Conservation (phyloP, 2,797 vertebrate genomes). For the Sebastes goodei region DNA sequence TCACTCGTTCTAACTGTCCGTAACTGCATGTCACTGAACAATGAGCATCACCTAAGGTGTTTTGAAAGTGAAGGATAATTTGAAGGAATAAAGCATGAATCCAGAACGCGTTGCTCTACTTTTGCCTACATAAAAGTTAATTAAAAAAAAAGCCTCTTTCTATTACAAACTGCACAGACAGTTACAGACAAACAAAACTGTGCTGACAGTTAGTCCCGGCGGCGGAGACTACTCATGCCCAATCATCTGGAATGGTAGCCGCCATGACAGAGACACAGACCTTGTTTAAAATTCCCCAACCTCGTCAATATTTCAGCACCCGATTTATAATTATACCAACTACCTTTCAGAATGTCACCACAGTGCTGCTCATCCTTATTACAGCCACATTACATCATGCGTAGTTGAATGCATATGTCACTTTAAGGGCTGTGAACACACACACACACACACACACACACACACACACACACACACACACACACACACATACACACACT, state of each 20-base stretch:
- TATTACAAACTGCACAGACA: constrained; percentile 6
- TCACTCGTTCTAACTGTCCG: not conserved
- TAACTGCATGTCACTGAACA: constrained; percentile 1
- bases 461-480: not conserved
- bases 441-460: not conserved
- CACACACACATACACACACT: not conserved
- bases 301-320: constrained; percentile 48
- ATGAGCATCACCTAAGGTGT: not conserved
- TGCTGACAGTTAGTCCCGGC: constrained; percentile 15
- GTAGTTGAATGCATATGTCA: not conserved
- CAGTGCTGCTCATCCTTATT: not conserved
- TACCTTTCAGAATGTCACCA: not conserved
- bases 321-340: constrained; percentile 21
- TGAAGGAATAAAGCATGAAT: constrained; percentile 13
- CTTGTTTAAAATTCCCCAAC: not conserved
- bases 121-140: not conserved
- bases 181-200: constrained; percentile 7
- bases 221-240: not conserved
- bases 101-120: constrained; percentile 13
- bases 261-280: constrained; percentile 10
- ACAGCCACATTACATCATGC: constrained; percentile 26
- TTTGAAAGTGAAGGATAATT: not conserved
- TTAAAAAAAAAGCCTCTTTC: constrained; percentile 2
- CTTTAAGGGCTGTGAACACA: not conserved
- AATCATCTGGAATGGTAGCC: constrained; percentile 15